Percentiles rank a stretch among this genome's conserved stretches.
phyloP scores from a whole-genome alignment of 2,797 vertebrate genomes.

The Trachurus trachurus region DNA sequence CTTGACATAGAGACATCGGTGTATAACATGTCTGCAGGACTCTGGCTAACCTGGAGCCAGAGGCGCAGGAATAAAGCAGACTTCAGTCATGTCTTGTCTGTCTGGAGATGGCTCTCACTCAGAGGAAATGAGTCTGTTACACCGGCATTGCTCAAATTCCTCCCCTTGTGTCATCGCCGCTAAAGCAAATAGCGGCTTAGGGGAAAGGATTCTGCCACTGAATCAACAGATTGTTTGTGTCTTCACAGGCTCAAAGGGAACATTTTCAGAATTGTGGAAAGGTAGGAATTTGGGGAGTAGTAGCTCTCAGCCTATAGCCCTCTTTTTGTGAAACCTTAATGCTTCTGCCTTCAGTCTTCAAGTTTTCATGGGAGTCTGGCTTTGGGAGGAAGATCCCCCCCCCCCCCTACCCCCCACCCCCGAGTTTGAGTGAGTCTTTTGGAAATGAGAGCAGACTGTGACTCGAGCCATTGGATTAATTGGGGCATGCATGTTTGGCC shows the following conservation, averaged over 20 bases:
- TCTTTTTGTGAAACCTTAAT: constrained; percentile 25
- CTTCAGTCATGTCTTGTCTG: constrained; percentile 63
- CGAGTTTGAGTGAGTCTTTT: constrained; percentile 52
- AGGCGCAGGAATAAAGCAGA: constrained; percentile 66
- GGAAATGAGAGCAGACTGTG: constrained; percentile 57
- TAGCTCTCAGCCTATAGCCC: constrained; percentile 26
- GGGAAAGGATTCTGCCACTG: constrained; percentile 70
- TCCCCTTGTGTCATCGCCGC: constrained; percentile 76
- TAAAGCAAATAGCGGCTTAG: constrained; percentile 81
- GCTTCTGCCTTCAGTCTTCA: neutral
- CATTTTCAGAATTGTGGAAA: constrained; percentile 68
- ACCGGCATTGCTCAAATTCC: constrained; percentile 80
- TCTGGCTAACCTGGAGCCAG: constrained; percentile 50
- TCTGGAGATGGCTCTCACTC: constrained; percentile 68
- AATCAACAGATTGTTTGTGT: constrained; percentile 80
- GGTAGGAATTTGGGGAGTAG: constrained; percentile 62
- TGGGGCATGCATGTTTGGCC: constrained; percentile 45
- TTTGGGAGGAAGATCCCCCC: constrained; percentile 4
- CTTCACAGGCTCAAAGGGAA: constrained; percentile 66
- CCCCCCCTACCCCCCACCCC: neutral
- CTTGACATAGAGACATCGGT: neutral
- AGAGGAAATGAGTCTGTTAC: constrained; percentile 78
- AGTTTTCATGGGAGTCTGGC: neutral
- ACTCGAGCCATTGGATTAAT: constrained; percentile 70
- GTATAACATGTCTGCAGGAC: constrained; percentile 51